Conservation (phyloP, 2,797 vertebrate species). For the Aphelocoma californica region DNA sequence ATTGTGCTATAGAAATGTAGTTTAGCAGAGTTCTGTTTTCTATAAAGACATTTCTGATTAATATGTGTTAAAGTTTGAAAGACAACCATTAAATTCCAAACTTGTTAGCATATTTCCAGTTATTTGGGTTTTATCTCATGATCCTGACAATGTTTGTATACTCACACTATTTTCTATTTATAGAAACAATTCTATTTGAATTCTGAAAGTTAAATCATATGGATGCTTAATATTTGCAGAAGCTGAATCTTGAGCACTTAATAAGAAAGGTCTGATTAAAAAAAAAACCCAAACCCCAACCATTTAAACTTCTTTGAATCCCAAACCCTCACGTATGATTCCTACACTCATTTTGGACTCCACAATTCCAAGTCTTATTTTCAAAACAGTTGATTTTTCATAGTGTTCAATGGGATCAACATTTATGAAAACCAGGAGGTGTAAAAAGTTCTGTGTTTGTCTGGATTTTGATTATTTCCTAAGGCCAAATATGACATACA, state of each 20-base stretch:
- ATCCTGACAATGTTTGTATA: neutral
- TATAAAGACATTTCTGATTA: neutral
- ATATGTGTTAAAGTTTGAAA: neutral
- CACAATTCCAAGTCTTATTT: neutral
- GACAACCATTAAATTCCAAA: neutral
- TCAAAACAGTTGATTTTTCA: neutral
- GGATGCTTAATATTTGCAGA: neutral
- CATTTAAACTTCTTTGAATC: neutral
- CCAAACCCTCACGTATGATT: neutral
- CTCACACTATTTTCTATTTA: neutral
- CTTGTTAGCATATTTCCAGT: neutral
- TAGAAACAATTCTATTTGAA: neutral
- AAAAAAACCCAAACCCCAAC: fast-evolving
- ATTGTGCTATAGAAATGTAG: neutral
- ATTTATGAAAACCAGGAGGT: neutral
- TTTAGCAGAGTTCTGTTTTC: neutral
- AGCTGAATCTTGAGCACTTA: neutral
- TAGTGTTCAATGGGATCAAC: neutral
- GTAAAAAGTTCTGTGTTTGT: neutral
- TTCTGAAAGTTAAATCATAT: neutral
- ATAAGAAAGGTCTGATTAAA: neutral
- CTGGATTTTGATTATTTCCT: neutral
- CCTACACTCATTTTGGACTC: neutral
- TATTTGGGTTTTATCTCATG: neutral
- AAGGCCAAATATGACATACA: neutral